Evolutionary conservation across 2,888 invertebrate species (phyloP).

Genomic region (Drosophila nr. perissopoda): DNA sequence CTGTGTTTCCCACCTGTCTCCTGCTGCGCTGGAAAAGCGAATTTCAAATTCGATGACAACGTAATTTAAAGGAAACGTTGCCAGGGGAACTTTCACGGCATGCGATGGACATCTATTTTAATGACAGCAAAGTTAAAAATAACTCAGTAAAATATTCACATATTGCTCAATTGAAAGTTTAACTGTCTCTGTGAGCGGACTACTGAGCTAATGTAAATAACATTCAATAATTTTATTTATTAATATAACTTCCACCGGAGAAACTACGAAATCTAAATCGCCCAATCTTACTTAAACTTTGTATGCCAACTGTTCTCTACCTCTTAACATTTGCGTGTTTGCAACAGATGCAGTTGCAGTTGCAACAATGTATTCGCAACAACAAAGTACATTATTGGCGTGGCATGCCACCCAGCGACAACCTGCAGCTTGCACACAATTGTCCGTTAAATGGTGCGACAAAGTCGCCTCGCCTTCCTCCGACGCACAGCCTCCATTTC

Average conservation of each 20-base stretch:
- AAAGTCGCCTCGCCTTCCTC: slow-evolving; percentile 5
- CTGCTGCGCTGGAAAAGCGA: slow-evolving; percentile 11
- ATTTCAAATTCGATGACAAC: slow-evolving; percentile 56
- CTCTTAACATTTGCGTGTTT: slow-evolving; percentile 3
- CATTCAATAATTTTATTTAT: background rate
- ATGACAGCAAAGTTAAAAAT: slow-evolving; percentile 6
- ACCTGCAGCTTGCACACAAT: slow-evolving; percentile 57
- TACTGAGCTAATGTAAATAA: fast-evolving
- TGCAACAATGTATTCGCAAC: slow-evolving; percentile 20
- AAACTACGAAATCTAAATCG: background rate
- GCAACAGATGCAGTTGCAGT: slow-evolving; percentile 26
- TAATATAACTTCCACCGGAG: background rate
- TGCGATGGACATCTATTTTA: slow-evolving; percentile 12
- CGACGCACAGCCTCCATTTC: background rate
- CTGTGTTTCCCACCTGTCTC: slow-evolving; percentile 56
- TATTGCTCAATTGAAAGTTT: background rate
- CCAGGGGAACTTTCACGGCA: background rate
- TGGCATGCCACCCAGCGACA: slow-evolving; percentile 26
- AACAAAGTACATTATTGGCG: slow-evolving; percentile 15
- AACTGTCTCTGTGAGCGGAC: background rate
- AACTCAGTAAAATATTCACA: background rate
- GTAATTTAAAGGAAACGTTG: slow-evolving; percentile 23
- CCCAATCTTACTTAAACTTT: background rate
- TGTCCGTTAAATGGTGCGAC: slow-evolving; percentile 51
- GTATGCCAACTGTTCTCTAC: background rate